Evolutionary conservation across 2,888 invertebrate species (phyloP).

Genomic region (Aphodius sticticus): DNA sequence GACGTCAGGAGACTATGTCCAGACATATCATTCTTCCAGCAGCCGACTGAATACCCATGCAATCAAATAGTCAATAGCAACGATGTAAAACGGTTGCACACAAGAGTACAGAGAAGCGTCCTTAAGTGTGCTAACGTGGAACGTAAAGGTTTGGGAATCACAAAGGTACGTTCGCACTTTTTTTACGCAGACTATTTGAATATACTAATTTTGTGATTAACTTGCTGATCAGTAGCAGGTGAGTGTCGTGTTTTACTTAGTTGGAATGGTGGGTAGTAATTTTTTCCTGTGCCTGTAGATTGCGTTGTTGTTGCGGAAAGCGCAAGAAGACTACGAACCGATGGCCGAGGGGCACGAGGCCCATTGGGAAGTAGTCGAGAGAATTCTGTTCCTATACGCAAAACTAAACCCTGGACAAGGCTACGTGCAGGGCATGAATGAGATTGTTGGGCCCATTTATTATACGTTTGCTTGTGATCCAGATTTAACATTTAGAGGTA

Average conservation of each 20-base stretch:
- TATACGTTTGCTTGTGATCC: constrained; percentile 95
- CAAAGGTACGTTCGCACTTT: constrained; percentile 72
- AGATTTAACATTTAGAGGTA: constrained; percentile 80
- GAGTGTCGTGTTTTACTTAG: constrained; percentile 25
- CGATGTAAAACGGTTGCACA: constrained; percentile 84
- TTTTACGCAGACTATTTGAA: constrained; percentile 19
- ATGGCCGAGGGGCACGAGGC: constrained; percentile 92
- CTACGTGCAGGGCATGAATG: constrained; percentile 99
- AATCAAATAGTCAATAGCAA: constrained; percentile 79
- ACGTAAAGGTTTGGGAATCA: constrained; percentile 85
- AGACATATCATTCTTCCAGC: constrained; percentile 97
- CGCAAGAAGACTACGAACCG: constrained; percentile 82
- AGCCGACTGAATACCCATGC: constrained; percentile 91
- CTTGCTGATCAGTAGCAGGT: constrained; percentile 49
- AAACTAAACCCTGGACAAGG: constrained; percentile 98
- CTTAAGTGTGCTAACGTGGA: constrained; percentile 89
- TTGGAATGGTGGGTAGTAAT: not conserved
- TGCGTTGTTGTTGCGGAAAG: constrained; percentile 77
- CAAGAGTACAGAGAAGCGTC: constrained; percentile 86
- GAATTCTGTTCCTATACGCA: constrained; percentile 96
- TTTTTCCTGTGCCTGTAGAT: constrained; percentile 60
- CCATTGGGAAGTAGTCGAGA: constrained; percentile 98
- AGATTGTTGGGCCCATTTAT: constrained; percentile 98
- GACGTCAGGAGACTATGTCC: constrained; percentile 94
- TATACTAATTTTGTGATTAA: constrained; percentile 23